A percentile compares a stretch with the other conserved stretches of the same genome.
These are phyloP conservation scores for Tillus elongatus DNA, from an alignment of 2,888 invertebrate species.

Conservation along the genomic window DNA sequence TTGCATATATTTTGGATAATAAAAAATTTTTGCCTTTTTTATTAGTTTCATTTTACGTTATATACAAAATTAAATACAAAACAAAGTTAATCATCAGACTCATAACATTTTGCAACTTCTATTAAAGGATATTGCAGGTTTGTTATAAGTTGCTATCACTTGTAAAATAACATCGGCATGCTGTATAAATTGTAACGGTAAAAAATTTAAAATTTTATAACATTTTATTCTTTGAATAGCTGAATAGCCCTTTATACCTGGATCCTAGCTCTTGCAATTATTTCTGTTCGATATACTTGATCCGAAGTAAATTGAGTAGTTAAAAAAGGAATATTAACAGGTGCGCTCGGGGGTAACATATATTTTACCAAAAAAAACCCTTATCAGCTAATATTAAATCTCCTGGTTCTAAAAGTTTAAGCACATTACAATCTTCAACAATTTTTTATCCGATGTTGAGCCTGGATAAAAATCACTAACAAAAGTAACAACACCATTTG, in stretches of 20 bases:
- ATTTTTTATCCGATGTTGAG: constrained; percentile 22
- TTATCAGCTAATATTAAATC: constrained; percentile 25
- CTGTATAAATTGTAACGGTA: constrained; percentile 3
- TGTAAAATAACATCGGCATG: constrained; percentile 4
- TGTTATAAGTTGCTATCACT: constrained; percentile 4
- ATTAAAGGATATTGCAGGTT: constrained; percentile 3
- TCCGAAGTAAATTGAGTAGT: constrained; percentile 8
- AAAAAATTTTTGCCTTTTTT: background rate
- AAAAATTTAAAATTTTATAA: constrained; percentile 8
- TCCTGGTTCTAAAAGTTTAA: constrained; percentile 18
- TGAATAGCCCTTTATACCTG: constrained; percentile 8
- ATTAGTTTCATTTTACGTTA: constrained; percentile 2
- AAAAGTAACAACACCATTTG: constrained; percentile 13
- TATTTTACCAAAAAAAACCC: constrained; percentile 23
- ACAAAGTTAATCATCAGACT: background rate
- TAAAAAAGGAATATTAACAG: constrained; percentile 24
- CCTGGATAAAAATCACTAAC: constrained; percentile 6
- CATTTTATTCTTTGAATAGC: constrained; percentile 7
- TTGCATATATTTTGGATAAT: constrained; percentile 1
- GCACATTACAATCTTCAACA: constrained; percentile 17
- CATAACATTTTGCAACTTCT: constrained; percentile 5
- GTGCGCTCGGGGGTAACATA: constrained; percentile 20
- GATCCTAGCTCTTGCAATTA: constrained; percentile 5
- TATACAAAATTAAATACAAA: background rate
- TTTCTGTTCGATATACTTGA: constrained; percentile 5